Conservation (phyloP, 1,140 invertebrate species). For the Portunus trituberculatus region DNA sequence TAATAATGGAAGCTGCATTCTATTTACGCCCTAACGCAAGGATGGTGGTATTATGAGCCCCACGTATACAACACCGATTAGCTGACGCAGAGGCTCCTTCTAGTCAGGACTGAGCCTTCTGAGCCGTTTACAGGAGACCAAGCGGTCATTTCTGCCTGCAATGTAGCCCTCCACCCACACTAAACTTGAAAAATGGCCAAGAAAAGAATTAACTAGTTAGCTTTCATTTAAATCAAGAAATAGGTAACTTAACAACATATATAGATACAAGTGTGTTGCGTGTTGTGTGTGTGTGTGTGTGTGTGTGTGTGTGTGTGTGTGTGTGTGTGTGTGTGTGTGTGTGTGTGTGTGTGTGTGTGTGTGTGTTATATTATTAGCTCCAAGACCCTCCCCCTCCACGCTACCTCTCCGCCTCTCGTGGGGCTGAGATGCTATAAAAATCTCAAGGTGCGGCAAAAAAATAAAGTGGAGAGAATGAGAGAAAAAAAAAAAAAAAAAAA, state of each 20-base stretch:
- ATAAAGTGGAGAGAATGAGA: neutral
- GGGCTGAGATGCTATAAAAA: neutral
- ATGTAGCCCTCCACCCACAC: too few relatives aligned
- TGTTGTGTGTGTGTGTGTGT: conserved; percentile 42
- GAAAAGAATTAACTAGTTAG: too few relatives aligned
- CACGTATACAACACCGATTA: neutral
- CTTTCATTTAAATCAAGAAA: too few relatives aligned
- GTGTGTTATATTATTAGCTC: neutral
- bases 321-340: conserved; percentile 40
- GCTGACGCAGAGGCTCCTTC: neutral
- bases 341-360: conserved; percentile 50
- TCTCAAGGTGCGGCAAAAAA: neutral
- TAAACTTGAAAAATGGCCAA: too few relatives aligned
- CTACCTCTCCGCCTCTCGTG: neutral
- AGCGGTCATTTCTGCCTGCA: neutral
- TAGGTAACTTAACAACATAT: too few relatives aligned
- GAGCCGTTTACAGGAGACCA: neutral
- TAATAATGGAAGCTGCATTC: neutral
- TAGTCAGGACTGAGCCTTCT: neutral
- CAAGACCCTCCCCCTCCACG: neutral
- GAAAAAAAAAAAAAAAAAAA: neutral
- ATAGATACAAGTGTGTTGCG: neutral
- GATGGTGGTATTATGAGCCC: neutral
- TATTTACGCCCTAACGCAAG: neutral
- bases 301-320: conserved; percentile 51